Percentiles rank a stretch among this genome's conserved stretches.
phyloP scores from a whole-genome alignment of 2,888 invertebrate species.

The Ischnus inquisitorius region DNA sequence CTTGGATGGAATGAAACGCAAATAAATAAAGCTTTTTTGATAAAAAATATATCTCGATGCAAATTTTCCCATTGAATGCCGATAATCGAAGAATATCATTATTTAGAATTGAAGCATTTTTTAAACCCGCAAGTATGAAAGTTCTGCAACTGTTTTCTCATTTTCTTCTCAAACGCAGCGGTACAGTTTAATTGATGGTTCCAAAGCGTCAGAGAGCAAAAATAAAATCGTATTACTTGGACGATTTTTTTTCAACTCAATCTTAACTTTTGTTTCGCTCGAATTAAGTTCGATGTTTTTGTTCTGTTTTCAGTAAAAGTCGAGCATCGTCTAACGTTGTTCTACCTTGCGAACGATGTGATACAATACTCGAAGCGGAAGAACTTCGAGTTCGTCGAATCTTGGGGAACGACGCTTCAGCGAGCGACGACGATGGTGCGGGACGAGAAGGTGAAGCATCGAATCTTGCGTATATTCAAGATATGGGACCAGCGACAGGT shows the following conservation, averaged over 20 bases:
- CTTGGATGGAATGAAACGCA: no score
- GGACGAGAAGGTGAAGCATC: constrained; percentile 95
- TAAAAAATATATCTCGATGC: no score
- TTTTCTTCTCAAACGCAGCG: no score
- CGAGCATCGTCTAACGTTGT: constrained; percentile 95
- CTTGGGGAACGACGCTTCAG: constrained; percentile 96
- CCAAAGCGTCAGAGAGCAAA: no score
- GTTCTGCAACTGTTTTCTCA: no score
- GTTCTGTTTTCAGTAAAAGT: constrained; percentile 89
- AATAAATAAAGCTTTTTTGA: no score
- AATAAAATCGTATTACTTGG: no score
- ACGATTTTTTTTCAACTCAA: background rate
- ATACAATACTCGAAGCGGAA: constrained; percentile 98
- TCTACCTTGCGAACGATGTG: constrained; percentile 98
- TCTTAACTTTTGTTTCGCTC: background rate
- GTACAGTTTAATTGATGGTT: no score
- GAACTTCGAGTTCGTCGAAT: constrained; percentile 95
- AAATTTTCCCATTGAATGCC: no score
- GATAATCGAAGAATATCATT: no score
- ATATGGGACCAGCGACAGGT: constrained; percentile 98
- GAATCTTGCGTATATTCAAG: constrained; percentile 95
- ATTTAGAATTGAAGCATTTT: no score
- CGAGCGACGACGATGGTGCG: constrained; percentile 96
- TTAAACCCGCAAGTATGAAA: no score
- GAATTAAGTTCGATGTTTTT: background rate